A percentile compares a stretch with the other conserved stretches of the same genome.
phyloP scores from a whole-genome alignment of 2,888 invertebrate species.

The Drosophila colorata region DNA sequence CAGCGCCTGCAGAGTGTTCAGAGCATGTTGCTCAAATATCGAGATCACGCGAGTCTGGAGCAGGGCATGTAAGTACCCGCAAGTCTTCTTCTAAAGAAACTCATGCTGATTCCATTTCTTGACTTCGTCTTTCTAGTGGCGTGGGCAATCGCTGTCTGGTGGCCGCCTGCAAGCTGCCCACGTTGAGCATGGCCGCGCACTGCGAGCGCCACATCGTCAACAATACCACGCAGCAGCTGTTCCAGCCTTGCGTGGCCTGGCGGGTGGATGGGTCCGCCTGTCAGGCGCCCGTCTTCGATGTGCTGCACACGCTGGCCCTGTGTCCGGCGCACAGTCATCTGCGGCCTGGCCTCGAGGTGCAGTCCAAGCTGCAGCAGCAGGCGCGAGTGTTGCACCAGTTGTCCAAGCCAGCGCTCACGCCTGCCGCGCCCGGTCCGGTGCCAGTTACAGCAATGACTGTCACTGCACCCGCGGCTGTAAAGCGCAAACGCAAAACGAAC shows the following conservation, averaged over 20 bases:
- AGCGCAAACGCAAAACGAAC: conserved; percentile 75
- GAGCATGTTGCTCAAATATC: conserved; percentile 80
- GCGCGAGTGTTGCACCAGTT: conserved; percentile 13
- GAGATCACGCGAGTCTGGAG: conserved; percentile 75
- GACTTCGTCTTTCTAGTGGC: conserved; percentile 44
- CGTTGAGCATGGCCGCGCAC: conserved; percentile 88
- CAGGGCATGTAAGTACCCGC: conserved; percentile 64
- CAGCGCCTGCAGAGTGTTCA: conserved; percentile 83
- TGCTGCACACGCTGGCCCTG: conserved; percentile 92
- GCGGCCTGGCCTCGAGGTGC: conserved; percentile 87
- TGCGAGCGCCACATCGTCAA: conserved; percentile 94
- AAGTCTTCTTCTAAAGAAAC: not conserved
- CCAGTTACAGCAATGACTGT: conserved; percentile 19
- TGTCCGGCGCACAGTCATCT: conserved; percentile 94
- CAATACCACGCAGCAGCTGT: conserved; percentile 93
- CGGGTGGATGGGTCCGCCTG: conserved; percentile 92
- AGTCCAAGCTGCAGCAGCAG: conserved; percentile 19
- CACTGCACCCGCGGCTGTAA: conserved; percentile 11
- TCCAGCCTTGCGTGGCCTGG: conserved; percentile 92
- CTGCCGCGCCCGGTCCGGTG: conserved; percentile 23
- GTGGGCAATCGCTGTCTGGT: conserved; percentile 81
- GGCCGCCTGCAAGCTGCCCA: conserved; percentile 77
- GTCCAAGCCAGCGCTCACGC: conserved; percentile 19
- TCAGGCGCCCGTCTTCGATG: conserved; percentile 91
- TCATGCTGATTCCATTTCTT: conserved; percentile 1